Conservation (phyloP, 2,888 invertebrate species). For the Lagria hirta region DNA sequence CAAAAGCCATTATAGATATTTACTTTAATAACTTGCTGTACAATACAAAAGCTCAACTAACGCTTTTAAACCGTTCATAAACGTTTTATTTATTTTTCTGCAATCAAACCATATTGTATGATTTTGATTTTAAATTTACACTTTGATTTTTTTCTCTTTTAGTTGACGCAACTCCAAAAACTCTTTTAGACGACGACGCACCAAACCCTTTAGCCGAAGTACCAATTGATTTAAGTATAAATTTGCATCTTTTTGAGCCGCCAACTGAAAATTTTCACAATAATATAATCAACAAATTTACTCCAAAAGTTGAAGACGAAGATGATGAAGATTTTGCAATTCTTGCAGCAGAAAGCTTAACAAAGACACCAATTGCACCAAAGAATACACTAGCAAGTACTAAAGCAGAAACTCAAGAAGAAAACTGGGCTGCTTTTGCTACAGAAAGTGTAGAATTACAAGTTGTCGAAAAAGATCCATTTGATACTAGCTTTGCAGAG, state of each 20-base stretch:
- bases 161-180: conserved; percentile 55
- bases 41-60: too few relatives aligned
- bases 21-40: too few relatives aligned
- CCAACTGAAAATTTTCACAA: conserved; percentile 32
- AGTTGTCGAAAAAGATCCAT: conserved; percentile 71
- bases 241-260: conserved; percentile 50
- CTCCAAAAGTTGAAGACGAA: conserved; percentile 57
- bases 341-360: conserved; percentile 75
- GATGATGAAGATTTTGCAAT: conserved; percentile 77
- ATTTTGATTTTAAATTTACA: too few relatives aligned
- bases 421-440: conserved; percentile 66
- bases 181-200: conserved; percentile 74
- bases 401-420: conserved; percentile 49
- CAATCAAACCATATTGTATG: too few relatives aligned
- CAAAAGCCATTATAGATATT: too few relatives aligned
- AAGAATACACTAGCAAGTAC: too few relatives aligned
- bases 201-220: conserved; percentile 65
- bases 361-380: conserved; percentile 56
- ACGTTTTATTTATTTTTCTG: too few relatives aligned
- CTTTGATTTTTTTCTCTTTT: too few relatives aligned
- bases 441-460: conserved; percentile 12
- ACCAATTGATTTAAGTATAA: conserved; percentile 72
- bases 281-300: conserved; percentile 52
- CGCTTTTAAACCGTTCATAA: too few relatives aligned
- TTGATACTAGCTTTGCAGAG: conserved; percentile 82